Evolutionary conservation across 2,797 vertebrate genomes (phyloP).

Genomic region (Gouania willdenowi): DNA sequence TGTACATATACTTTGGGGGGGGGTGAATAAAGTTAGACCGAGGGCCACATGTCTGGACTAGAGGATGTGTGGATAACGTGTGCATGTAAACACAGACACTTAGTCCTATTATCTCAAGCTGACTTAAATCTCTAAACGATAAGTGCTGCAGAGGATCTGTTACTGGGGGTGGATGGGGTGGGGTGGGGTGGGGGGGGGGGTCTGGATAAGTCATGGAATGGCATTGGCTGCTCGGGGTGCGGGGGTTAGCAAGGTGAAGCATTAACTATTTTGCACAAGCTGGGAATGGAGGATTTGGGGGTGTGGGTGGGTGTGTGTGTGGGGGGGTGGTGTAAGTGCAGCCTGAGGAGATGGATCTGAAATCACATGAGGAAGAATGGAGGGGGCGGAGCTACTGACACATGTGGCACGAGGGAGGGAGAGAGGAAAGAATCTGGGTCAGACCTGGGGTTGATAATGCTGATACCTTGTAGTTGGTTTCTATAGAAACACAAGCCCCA

Average conservation of each 20-base stretch:
- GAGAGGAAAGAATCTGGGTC: slow-evolving; percentile 66
- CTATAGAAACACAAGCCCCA: slow-evolving; percentile 67
- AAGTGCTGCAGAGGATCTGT: slow-evolving; percentile 6
- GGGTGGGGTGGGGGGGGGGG: slow-evolving; percentile 1
- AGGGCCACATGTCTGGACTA: no score
- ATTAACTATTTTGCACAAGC: slow-evolving; percentile 54
- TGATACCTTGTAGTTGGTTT: slow-evolving; percentile 65
- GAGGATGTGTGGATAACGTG: slow-evolving; percentile 1
- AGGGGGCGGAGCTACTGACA: slow-evolving; percentile 23
- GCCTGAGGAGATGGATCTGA: slow-evolving; percentile 17
- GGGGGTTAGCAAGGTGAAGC: slow-evolving; percentile 32
- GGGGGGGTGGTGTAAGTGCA: slow-evolving; percentile 15
- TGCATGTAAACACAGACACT: slow-evolving; percentile 33
- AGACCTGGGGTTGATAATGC: slow-evolving; percentile 63
- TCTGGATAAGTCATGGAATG: slow-evolving; percentile 18
- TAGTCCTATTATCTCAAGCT: slow-evolving; percentile 51
- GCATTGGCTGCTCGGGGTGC: slow-evolving; percentile 34
- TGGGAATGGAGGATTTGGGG: slow-evolving; percentile 34
- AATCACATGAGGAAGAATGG: slow-evolving; percentile 16
- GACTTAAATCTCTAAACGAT: slow-evolving; percentile 24
- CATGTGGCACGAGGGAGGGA: slow-evolving; percentile 35
- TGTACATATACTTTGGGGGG: no score
- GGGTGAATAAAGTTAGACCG: no score
- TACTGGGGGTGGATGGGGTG: not conserved
- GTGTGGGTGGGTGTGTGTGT: slow-evolving; percentile 23